A percentile compares a stretch with the other conserved stretches of the same genome.
These are phyloP conservation scores for Indicator indicator DNA, from an alignment of 2,113 vertebrate species.

Conservation along the genomic window DNA sequence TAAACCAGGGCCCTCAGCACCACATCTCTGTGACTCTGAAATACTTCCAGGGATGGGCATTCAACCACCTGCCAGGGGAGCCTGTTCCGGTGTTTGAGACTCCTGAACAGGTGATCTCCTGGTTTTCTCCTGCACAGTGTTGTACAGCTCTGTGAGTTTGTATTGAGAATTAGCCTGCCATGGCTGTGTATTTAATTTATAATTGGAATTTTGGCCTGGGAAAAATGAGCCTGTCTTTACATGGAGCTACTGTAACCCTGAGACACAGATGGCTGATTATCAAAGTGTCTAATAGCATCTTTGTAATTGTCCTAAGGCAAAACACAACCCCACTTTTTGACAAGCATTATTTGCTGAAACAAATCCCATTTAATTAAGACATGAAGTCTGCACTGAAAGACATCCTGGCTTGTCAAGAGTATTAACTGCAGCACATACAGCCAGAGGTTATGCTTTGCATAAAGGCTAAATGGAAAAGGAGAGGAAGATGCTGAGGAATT, in stretches of 20 bases:
- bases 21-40: too few species aligned
- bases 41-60: too few species aligned
- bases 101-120: background rate
- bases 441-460: constrained; percentile 7
- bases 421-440: constrained; percentile 5
- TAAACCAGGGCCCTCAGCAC: too few species aligned
- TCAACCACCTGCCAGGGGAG: too few species aligned
- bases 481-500: background rate
- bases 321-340: constrained; percentile 21
- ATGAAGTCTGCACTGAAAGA: constrained; percentile 20
- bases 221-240: background rate
- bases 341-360: constrained; percentile 56
- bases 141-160: fast-evolving
- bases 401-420: constrained; percentile 27
- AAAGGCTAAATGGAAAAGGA: background rate
- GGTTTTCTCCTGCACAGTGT: background rate
- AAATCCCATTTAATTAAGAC: constrained; percentile 66
- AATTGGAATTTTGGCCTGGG: background rate
- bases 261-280: constrained; percentile 63
- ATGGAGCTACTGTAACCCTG: background rate
- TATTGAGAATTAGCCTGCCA: background rate
- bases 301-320: constrained; percentile 37
- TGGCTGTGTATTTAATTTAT: background rate
- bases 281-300: constrained; percentile 40
- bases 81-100: too few species aligned